These are phyloP conservation scores for Eupithecia dodoneata DNA, from an alignment of 2,888 invertebrate genomes.

Conservation along the genomic window DNA sequence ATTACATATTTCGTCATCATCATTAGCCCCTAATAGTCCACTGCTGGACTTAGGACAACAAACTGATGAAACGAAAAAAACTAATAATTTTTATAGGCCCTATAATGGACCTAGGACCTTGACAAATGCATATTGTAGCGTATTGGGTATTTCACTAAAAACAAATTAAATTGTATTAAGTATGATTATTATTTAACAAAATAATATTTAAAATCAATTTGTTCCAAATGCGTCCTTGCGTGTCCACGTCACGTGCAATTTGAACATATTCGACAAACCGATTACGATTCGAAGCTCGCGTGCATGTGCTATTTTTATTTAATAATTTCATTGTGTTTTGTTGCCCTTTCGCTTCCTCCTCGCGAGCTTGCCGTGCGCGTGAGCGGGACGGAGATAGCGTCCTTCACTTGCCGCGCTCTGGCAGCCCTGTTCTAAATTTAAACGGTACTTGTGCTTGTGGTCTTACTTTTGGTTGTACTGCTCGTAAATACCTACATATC, in stretches of 20 bases:
- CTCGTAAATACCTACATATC: constrained; percentile 3
- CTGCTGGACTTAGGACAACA: too few relatives aligned
- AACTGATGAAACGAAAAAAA: too few relatives aligned
- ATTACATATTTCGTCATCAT: background rate
- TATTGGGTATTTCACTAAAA: too few relatives aligned
- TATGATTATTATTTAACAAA: background rate
- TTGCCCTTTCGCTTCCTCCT: constrained; percentile 38
- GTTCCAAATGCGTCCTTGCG: background rate
- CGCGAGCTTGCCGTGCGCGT: constrained; percentile 32
- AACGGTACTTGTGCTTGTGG: constrained; percentile 10
- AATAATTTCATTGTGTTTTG: constrained; percentile 60
- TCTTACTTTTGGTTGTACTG: background rate
- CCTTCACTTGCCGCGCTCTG: constrained; percentile 76
- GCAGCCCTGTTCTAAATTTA: constrained; percentile 38
- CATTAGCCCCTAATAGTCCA: background rate
- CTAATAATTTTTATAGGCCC: too few relatives aligned
- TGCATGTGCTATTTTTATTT: constrained; percentile 74
- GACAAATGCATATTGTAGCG: background rate
- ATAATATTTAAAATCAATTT: background rate
- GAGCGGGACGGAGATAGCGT: constrained; percentile 65
- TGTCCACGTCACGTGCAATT: constrained; percentile 40
- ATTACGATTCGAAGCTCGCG: constrained; percentile 68
- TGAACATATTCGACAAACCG: constrained; percentile 48
- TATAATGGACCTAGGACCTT: too few relatives aligned
- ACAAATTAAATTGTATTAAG: too few relatives aligned